Evolutionary conservation across 2,113 vertebrate species (phyloP), one percentile per base, ranked within the genome.

Genomic region (Datnioides undecimradiatus): DNA sequence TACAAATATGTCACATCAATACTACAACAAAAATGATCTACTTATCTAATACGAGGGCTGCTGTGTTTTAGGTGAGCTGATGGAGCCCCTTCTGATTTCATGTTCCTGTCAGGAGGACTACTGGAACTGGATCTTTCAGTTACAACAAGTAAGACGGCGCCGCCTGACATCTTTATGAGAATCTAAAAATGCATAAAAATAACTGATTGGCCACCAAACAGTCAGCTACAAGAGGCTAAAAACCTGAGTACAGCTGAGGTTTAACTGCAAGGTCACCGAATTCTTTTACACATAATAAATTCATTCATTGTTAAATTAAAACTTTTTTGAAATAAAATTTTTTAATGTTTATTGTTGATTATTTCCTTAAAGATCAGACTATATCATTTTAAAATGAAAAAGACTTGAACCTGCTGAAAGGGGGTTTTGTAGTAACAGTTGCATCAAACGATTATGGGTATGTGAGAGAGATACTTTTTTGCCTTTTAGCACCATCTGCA

Each of bases 21-120:
- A 12, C 16, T n/a, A n/a, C n/a, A n/a, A n/a, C n/a, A n/a, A n/a
- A n/a, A n/a, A n/a, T n/a, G n/a, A n/a, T n/a, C n/a, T n/a, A n/a
- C n/a, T n/a, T n/a, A n/a, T n/a, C n/a, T n/a, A n/a, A n/a, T n/a
- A n/a, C n/a, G n/a, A n/a, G n/a, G n/a, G 1, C 16, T 77, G 58
- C 34, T 79, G 64, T 85, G 63, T 82, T 82, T 11, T 25, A 96
- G 96, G 96, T 71, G 94, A 94, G 23, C 80, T 96, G 76, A 80
- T 95, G 93, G 95, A 96, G 73, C 93, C 95, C 2, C 88, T 96
- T 84, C 83, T 94, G 48, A 87, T 96, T 31, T 94, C 89, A 2
- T 97, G 96, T 69, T 85, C 84, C 60, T 87, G 86, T 71, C 83
- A 88, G 73, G 94, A 95, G 62, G 96, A 96, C 79, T 96, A 96